Evolutionary conservation across 1,140 invertebrate genomes (phyloP), one percentile per base, ranked within the genome.

Genomic region (Philotrypesis tridentata): DNA sequence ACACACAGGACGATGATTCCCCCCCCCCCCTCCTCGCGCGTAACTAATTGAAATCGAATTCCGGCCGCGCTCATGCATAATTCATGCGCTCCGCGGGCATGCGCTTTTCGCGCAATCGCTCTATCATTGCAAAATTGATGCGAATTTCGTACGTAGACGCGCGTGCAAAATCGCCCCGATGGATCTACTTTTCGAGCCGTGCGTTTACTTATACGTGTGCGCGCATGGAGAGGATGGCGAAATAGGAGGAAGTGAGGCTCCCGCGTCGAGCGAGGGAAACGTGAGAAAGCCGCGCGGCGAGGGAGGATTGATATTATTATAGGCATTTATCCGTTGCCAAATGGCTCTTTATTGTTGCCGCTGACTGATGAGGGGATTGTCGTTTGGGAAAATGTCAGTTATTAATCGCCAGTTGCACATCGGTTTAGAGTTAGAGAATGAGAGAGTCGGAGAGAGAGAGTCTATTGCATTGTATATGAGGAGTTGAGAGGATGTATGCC

Each of bases 31-130:
- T n/a, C n/a, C n/a, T 77, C 75, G 40, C 23, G 1, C 6, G 60
- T 7, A 68, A 71, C 77, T 79, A 79, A 79, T 79, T 79, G 67
- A 79, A 79, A 79, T 79, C 27, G 29, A 79, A 79, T 79, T 48
- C 65, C 43, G 67, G n/a, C 27, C 27, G 43, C n/a, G 29, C 14
- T 78, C 75, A 78, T 78, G 75, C 17, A 70, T 78, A 79, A 79
- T 79, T 79, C 77, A 79, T 68, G 75, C 37, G n/a, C 25, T 21
- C 17, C 33, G 74, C 37, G 17, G 31, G 48, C 29, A 3, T 17
- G 4, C 4, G 33, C n/a, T 55, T 79, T 79, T 70, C 40, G 29
- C 43, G 77, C 67, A 70, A 79, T 70, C 33, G 33, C 65, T n/a
- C n/a, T n/a, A n/a, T n/a, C n/a, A 60, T 79, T n/a, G 67, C 29